Evolutionary conservation across 2,113 vertebrate genomes (phyloP).

Genomic region (Crotalus horridus): DNA sequence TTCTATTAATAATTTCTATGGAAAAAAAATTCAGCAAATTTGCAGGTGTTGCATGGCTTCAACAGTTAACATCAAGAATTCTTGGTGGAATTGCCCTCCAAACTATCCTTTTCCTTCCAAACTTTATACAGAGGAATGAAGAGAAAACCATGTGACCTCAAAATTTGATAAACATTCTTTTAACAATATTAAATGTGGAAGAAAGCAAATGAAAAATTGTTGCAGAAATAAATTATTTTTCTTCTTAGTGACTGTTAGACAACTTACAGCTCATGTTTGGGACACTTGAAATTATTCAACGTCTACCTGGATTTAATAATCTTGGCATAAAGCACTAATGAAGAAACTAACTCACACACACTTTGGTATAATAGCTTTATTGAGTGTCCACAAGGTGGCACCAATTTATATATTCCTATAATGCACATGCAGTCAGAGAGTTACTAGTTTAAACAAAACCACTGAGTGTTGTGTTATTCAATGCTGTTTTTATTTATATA

Average conservation of each 20-base stretch:
- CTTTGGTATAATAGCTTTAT: neutral
- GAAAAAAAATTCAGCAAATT: neutral
- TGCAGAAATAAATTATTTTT: neutral
- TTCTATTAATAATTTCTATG: slow-evolving; percentile 55
- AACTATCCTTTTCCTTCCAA: neutral
- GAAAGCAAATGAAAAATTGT: neutral
- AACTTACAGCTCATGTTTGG: neutral
- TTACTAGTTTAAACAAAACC: neutral
- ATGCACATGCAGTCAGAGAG: neutral
- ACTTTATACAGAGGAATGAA: neutral
- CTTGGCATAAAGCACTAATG: neutral
- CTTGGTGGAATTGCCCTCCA: neutral
- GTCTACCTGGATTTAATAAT: neutral
- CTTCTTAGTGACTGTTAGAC: neutral
- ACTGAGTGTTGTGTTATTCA: neutral
- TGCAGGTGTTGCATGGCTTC: neutral
- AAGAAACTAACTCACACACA: neutral
- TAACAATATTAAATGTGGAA: neutral
- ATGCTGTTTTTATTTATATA: neutral
- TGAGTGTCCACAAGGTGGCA: neutral
- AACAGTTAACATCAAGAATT: neutral
- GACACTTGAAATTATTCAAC: neutral
- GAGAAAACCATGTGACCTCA: neutral
- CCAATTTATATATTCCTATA: neutral
- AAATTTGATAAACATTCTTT: neutral